Evolutionary conservation across 2,113 vertebrate species (phyloP), one percentile per base, ranked within the genome.

Genomic region (Gymnocephalus cernua): DNA sequence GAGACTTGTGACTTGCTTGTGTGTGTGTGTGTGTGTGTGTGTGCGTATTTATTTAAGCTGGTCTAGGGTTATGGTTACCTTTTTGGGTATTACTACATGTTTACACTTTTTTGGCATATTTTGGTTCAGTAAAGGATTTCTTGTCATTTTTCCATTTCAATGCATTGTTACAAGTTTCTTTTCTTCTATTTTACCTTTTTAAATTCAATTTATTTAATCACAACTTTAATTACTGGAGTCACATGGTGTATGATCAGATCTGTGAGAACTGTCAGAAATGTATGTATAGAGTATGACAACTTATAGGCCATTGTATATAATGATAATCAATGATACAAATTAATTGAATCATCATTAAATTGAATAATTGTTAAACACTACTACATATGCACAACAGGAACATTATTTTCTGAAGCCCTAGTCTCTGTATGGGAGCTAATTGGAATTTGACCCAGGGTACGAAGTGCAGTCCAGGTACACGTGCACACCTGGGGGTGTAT

Each of bases 21-120:
- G 63, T 79, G 61, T 67, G 27, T 41, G 53, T 83, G 64, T 56
- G 12, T 45, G 32, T 76, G 70, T 71, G 69, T 68, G 65, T n/a
- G 45, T 68, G 25, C 45, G 54, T 68, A 47, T 77, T 50, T 56
- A 25, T 62, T 51, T 72, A 66, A 79, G 59, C 32, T 29, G 66
- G 71, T 38, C 4, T 2, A 19, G 6, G 16, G 14, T 56, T 16
- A 45, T 12, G 25, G 8, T 32, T 67, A 32, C 15, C 4, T 19
- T 6, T 6, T 6, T 6, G 14, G 23, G 23, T 44, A 32, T 45
- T 12, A 21, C 21, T 4, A 71, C 15, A 14, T 23, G 45, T 41
- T n/a, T 19, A 50, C 12, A 19, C 48, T 1, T 50, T 50, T 50
- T 19, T 0, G 32, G 32, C 32, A 32, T 19, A 51, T 9, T 50